Evolutionary conservation across 2,888 invertebrate species (phyloP).

Genomic region (Homarus gammarus): DNA sequence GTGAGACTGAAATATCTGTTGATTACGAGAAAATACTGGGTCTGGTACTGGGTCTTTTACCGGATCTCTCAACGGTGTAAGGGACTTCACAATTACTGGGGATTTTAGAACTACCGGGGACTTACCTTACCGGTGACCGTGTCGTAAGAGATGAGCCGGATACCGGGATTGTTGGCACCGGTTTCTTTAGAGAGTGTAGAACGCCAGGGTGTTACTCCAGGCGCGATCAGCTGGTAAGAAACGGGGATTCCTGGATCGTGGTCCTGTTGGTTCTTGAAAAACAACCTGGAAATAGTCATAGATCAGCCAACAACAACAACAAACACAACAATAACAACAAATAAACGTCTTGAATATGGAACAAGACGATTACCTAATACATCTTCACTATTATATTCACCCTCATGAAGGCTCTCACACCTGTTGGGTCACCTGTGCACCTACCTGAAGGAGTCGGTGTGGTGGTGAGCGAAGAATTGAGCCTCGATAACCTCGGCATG

Average conservation of each 20-base stretch:
- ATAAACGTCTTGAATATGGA: too few species aligned
- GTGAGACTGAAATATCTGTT: too few species aligned
- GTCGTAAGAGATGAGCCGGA: constrained; percentile 93
- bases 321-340: too few species aligned
- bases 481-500: constrained; percentile 79
- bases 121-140: constrained; percentile 90
- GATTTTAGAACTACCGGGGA: constrained; percentile 63
- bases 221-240: constrained; percentile 91
- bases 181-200: constrained; percentile 80
- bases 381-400: too few species aligned
- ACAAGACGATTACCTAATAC: too few species aligned
- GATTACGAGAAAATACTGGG: too few species aligned
- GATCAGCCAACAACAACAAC: too few species aligned
- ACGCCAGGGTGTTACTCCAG: constrained; percentile 92
- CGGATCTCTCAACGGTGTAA: too few species aligned
- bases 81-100: too few species aligned
- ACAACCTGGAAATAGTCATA: constrained; percentile 76
- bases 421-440: too few species aligned
- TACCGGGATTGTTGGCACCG: constrained; percentile 88
- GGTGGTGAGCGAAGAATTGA: constrained; percentile 79
- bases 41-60: too few species aligned
- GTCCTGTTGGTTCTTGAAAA: constrained; percentile 77
- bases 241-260: constrained; percentile 84
- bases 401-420: too few species aligned
- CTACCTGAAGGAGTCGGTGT: constrained; percentile 78